phyloP scores from a whole-genome alignment of 1,140 invertebrate species.

The Camponotus vicinus region DNA sequence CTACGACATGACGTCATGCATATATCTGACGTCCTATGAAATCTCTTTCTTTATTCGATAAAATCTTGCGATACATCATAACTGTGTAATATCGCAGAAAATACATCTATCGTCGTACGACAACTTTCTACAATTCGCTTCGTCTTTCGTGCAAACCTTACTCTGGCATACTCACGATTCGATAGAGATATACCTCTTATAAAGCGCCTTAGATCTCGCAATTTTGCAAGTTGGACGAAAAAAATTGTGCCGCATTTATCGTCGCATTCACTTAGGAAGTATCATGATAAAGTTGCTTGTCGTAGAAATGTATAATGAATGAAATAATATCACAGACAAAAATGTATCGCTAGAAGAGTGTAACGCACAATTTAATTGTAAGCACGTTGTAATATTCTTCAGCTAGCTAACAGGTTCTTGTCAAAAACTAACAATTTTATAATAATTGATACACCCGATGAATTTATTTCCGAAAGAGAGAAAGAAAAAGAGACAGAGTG shows the following conservation, averaged over 20 bases:
- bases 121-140: constrained; percentile 63
- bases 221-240: constrained; percentile 25
- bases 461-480: background rate
- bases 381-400: background rate
- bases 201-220: background rate
- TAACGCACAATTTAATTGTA: background rate
- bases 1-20: constrained; percentile 36
- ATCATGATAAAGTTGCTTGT: background rate
- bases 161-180: background rate
- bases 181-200: background rate
- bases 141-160: constrained; percentile 19
- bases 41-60: constrained; percentile 44
- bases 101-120: constrained; percentile 12
- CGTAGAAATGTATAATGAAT: background rate
- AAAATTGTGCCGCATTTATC: constrained; percentile 15
- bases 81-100: constrained; percentile 6
- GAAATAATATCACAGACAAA: background rate
- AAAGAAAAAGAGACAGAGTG: too few species aligned
- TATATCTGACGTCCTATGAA: background rate
- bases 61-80: background rate
- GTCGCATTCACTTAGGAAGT: background rate
- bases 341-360: background rate
- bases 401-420: background rate
- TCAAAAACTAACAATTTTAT: background rate
- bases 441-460: background rate